Percentiles rank a stretch among this genome's conserved stretches.
Evolutionary conservation across 1,140 invertebrate genomes (phyloP).

Genomic region (Bradysia coprophila): DNA sequence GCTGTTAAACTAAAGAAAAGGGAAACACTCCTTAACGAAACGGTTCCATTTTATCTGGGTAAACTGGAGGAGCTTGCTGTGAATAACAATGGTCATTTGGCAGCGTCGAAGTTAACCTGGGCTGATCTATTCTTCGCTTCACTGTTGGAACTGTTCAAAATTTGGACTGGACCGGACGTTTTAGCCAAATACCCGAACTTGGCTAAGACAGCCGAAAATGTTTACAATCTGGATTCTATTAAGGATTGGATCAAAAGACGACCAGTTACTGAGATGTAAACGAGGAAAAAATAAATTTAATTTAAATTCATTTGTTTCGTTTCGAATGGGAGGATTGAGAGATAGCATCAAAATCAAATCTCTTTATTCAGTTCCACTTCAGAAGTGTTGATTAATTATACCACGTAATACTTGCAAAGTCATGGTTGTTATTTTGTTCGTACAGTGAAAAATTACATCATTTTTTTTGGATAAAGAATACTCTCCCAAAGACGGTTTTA

Average conservation of each 20-base stretch:
- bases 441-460: too few relatives aligned
- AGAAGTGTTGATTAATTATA: too few relatives aligned
- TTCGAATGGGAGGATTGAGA: too few relatives aligned
- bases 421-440: too few relatives aligned
- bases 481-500: too few relatives aligned
- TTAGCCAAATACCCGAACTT: slow-evolving; percentile 35
- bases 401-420: too few relatives aligned
- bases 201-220: slow-evolving; percentile 29
- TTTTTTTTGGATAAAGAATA: too few relatives aligned
- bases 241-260: slow-evolving; percentile 44
- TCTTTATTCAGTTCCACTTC: too few relatives aligned
- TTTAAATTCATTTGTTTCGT: too few relatives aligned
- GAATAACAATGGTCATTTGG: slow-evolving; percentile 33
- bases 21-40: neutral
- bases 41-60: slow-evolving; percentile 15
- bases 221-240: slow-evolving; percentile 32
- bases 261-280: slow-evolving; percentile 32
- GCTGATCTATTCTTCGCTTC: slow-evolving; percentile 42
- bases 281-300: too few relatives aligned
- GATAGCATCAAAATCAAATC: too few relatives aligned
- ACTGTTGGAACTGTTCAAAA: slow-evolving; percentile 37
- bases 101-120: slow-evolving; percentile 37
- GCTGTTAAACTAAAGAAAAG: neutral
- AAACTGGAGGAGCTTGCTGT: slow-evolving; percentile 33
- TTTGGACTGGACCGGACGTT: slow-evolving; percentile 31